phyloP scores from a whole-genome alignment of 2,888 invertebrate species.

The Ectemnius continuus region DNA sequence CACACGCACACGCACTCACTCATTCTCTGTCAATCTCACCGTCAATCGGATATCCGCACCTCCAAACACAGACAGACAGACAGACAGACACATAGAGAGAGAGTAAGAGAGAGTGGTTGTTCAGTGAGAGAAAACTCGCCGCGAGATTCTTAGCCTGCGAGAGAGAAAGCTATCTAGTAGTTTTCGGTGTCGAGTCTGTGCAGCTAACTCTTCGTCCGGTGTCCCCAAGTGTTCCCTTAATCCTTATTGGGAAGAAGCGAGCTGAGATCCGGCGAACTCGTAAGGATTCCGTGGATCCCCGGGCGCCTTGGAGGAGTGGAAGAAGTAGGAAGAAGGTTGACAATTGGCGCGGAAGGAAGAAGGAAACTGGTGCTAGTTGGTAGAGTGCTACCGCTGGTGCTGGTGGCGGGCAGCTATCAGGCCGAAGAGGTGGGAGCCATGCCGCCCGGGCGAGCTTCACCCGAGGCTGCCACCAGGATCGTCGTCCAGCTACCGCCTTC shows the following conservation, averaged over 20 bases:
- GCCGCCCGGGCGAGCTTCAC: conserved; percentile 76
- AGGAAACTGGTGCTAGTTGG: not conserved
- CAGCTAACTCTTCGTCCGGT: too few species aligned
- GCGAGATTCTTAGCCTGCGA: too few species aligned
- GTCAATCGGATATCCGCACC: not conserved
- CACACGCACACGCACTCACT: too few species aligned
- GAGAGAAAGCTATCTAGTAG: too few species aligned
- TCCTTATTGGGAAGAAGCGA: not conserved
- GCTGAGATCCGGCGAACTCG: not conserved
- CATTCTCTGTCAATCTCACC: not conserved
- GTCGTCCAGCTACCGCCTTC: conserved; percentile 60
- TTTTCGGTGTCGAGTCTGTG: too few species aligned
- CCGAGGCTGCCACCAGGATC: conserved; percentile 65
- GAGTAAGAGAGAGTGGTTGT: too few species aligned
- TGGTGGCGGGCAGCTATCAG: conserved; percentile 60
- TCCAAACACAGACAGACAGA: too few species aligned
- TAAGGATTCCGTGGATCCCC: not conserved
- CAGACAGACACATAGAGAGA: not conserved
- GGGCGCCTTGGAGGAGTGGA: too few species aligned
- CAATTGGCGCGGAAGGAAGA: not conserved
- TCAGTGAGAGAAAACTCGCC: too few species aligned
- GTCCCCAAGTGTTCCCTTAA: not conserved
- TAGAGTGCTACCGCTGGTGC: not conserved
- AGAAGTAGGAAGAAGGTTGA: too few species aligned
- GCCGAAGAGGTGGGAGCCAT: conserved; percentile 73